A percentile compares a stretch with the other conserved stretches of the same genome.
phyloP scores from a whole-genome alignment of 2,113 vertebrate genomes.

The Equus quagga region DNA sequence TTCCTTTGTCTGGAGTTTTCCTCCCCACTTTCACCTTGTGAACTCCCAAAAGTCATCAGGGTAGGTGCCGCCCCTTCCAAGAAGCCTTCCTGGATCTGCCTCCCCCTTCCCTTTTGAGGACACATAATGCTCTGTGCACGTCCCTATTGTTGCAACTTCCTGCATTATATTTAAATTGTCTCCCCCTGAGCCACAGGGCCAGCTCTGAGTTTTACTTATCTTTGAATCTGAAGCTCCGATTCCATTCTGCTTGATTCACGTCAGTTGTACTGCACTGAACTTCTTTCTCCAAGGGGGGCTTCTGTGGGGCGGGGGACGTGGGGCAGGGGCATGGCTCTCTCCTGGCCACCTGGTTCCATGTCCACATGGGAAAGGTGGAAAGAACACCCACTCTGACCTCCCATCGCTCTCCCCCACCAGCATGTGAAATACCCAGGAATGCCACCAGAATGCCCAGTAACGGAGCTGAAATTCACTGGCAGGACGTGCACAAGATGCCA shows the following conservation, averaged over 20 bases:
- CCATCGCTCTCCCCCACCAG: background rate
- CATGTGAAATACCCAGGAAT: background rate
- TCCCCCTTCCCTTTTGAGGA: background rate
- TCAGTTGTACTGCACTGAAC: background rate
- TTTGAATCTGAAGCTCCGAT: background rate
- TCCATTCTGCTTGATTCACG: background rate
- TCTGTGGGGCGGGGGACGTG: background rate
- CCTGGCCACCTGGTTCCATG: background rate
- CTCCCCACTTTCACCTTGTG: too few species aligned
- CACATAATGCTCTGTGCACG: too few species aligned
- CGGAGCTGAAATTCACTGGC: background rate
- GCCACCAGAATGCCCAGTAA: background rate
- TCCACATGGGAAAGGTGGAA: background rate
- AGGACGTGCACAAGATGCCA: background rate
- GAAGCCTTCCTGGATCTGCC: background rate
- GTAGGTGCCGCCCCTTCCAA: background rate
- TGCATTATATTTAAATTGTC: background rate
- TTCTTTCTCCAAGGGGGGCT: background rate
- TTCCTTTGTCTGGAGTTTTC: background rate
- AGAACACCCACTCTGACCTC: too few species aligned
- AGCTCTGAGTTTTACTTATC: background rate
- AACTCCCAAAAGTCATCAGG: background rate
- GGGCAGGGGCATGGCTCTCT: background rate
- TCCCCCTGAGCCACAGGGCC: background rate
- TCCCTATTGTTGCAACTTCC: fast-evolving